A percentile compares a stretch with the other conserved stretches of the same genome.
Evolutionary conservation across 1,140 invertebrate species (phyloP).

Genomic region (Lucilia sericata): DNA sequence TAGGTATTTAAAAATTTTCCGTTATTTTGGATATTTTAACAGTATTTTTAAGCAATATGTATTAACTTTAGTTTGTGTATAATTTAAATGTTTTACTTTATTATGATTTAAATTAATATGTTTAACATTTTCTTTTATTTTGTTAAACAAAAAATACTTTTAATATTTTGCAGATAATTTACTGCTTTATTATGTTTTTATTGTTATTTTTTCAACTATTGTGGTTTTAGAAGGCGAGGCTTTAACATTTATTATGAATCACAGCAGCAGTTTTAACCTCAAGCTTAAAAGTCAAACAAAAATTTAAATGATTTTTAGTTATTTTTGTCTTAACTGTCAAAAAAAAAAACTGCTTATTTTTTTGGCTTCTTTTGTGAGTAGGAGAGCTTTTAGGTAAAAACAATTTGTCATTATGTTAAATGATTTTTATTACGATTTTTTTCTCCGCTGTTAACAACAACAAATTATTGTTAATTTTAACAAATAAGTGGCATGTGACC

Average conservation of each 20-base stretch:
- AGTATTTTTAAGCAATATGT: no score
- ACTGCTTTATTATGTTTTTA: no score
- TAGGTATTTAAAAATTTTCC: constrained; percentile 22
- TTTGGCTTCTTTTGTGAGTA: background rate
- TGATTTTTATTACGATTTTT: background rate
- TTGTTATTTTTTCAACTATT: no score
- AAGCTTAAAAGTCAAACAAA: background rate
- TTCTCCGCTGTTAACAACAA: background rate
- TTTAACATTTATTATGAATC: background rate
- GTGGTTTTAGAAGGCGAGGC: background rate
- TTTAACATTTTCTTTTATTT: background rate
- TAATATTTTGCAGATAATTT: background rate
- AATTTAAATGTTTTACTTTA: background rate
- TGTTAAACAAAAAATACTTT: background rate
- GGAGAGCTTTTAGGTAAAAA: background rate
- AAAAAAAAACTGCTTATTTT: background rate
- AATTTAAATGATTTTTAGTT: background rate
- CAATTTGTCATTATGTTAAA: constrained; percentile 32
- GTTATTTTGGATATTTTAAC: background rate
- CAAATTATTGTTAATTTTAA: constrained; percentile 32
- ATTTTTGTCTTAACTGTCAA: no score
- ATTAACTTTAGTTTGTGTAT: no score
- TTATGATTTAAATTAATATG: constrained; percentile 12
- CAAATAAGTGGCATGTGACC: background rate
- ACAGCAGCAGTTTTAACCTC: background rate